Conservation (phyloP, 2,113 vertebrate genomes). For the Gavia stellata region DNA sequence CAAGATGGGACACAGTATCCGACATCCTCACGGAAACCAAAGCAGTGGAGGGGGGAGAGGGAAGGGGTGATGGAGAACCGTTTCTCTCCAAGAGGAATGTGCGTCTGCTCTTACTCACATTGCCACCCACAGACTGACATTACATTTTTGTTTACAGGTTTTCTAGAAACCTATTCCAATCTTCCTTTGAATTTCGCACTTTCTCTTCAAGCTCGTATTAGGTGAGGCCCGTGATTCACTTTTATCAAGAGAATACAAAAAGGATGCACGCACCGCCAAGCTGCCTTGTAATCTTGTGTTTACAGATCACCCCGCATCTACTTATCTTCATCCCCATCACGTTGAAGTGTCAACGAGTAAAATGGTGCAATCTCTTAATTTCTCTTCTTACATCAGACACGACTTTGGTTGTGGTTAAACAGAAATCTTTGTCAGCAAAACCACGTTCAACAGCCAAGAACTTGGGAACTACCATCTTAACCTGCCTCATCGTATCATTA, state of each 20-base stretch:
- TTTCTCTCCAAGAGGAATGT: neutral
- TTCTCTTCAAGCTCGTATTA: neutral
- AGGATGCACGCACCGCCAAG: neutral
- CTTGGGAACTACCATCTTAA: neutral
- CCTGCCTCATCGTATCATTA: neutral
- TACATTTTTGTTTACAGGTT: neutral
- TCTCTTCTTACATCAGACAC: neutral
- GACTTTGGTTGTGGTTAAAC: neutral
- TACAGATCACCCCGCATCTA: neutral
- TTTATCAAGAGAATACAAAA: neutral
- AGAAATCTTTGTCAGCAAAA: neutral
- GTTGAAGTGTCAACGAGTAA: neutral
- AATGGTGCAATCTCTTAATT: neutral
- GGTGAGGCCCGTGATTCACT: neutral
- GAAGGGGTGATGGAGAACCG: rapidly evolving
- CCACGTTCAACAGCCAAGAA: neutral
- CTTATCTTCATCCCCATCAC: neutral
- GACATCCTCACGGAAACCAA: neutral
- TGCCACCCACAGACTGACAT: neutral
- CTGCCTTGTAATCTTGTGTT: neutral
- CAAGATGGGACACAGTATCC: neutral
- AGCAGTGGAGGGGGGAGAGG: rapidly evolving
- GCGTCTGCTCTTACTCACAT: neutral
- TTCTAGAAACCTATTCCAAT: neutral
- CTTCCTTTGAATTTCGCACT: neutral